Percentiles rank a stretch among this genome's conserved stretches.
Evolutionary conservation across 2,888 invertebrate species (phyloP).

Genomic region (Chydorus sphaericus): DNA sequence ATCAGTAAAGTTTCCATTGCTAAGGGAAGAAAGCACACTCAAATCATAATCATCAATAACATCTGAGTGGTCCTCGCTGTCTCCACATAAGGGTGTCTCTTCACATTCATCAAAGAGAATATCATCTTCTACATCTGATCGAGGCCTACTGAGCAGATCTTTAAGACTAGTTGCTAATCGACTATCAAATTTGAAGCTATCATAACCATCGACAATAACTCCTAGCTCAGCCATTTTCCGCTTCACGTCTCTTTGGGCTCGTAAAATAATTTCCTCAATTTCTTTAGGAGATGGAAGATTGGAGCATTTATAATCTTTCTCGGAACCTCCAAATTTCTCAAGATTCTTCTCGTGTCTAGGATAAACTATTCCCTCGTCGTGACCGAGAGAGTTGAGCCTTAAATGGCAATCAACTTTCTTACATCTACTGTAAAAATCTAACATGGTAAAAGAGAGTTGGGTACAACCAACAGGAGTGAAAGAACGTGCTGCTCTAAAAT

Average conservation of each 20-base stretch:
- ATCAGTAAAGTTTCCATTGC: neutral
- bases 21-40: neutral
- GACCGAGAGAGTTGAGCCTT: neutral
- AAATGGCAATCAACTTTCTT: conserved; percentile 1
- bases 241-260: neutral
- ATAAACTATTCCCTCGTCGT: neutral
- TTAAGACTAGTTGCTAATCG: neutral
- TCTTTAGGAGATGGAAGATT: conserved; percentile 1
- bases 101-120: neutral
- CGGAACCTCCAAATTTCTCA: neutral
- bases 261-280: neutral
- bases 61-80: neutral
- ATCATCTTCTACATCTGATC: neutral
- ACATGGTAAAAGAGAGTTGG: conserved; percentile 4
- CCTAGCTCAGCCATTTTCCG: neutral
- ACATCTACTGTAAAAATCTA: neutral
- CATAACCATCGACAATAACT: neutral
- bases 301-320: neutral
- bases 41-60: neutral
- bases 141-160: neutral
- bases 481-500: conserved; percentile 1
- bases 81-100: neutral
- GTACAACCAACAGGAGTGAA: conserved; percentile 4
- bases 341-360: neutral
- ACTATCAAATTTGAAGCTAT: neutral